Percentiles rank a stretch among this genome's conserved stretches.
Conservation (phyloP, 2,113 vertebrate species). For the Chamaea fasciata region DNA sequence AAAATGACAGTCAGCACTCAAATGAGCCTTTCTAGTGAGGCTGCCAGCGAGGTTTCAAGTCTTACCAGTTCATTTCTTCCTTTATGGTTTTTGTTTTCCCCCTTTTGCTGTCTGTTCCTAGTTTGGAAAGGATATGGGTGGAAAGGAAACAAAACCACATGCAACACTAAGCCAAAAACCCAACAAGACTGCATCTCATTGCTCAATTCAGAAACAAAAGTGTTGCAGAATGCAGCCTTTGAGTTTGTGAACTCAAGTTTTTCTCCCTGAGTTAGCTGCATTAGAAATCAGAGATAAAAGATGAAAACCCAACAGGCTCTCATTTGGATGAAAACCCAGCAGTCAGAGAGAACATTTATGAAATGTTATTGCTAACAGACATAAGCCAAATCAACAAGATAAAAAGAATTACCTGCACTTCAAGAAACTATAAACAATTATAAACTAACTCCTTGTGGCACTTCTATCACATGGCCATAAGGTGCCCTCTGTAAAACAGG, state of each 20-base stretch:
- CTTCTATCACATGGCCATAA: not conserved
- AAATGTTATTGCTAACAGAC: not conserved
- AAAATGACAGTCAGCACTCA: constrained; percentile 28
- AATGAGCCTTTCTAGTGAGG: not conserved
- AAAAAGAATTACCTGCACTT: not conserved
- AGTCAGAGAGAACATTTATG: not conserved
- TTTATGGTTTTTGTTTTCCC: not conserved
- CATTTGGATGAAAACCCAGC: not conserved
- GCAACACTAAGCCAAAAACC: not conserved
- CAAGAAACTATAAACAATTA: not conserved
- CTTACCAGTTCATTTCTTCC: not conserved
- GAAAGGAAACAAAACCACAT: not conserved
- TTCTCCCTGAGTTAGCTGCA: not conserved
- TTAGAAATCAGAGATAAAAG: not conserved
- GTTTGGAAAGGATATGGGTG: not conserved
- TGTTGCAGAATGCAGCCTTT: not conserved
- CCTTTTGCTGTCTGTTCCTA: constrained; percentile 6
- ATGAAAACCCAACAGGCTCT: not conserved
- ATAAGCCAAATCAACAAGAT: not conserved
- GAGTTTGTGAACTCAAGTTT: not conserved
- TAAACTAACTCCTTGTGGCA: not conserved
- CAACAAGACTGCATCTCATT: not conserved
- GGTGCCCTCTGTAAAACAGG: not conserved
- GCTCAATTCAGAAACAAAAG: not conserved
- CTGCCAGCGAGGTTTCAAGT: not conserved